Base-by-base conservation (phyloP, 2,113 vertebrate species). In the Melanerpes formicivorus region DNA sequence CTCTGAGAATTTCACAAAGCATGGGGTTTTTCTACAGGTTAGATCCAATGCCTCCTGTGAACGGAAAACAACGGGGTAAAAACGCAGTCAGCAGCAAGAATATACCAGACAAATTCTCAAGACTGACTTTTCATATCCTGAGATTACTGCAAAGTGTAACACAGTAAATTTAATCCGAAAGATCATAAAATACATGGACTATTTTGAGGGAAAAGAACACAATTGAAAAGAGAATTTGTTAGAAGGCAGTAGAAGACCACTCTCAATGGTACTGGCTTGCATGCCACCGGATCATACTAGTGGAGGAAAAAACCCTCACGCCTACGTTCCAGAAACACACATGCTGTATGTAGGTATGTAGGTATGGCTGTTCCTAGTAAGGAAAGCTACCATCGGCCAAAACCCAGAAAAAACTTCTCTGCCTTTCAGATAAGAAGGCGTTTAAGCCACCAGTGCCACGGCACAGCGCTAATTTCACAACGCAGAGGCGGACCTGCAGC, bases 31-130 rank as follows among this genome's bases (percentile, higher is more conserved):
- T 59, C 97, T 92, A 93, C 94, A 63, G 88, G 90, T 87, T 44
- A 96, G 94, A 89, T 98, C 97, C 79, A 99, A 76, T 13, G 94
- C 95, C 71, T 98, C 97, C 99, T 99, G 85, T 50, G 54, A 89
- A 62, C 85, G 18, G 23, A 88, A 88, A 46, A 90, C 27, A 86
- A 54, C 0, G 5, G 8, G 18, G 11, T 23, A 48, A 62, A 71
- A 50, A 81, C 0, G 27, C 27, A 56, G 32, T 34, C 55, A 96
- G 90, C 18, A 77, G 21, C 73, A 69, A 42, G 26, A 76, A 71
- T 1, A 0, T 0, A 56, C 2, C 21, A 18, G n/a, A 18, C 40
- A 56, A 64, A 54, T 2, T 34, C 56, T 56, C 52, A 26, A 10
- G 9, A 30, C 0, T 0, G 6, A 27, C 25, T 60, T n/a, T 37